Conservation (phyloP, 2,113 vertebrate species). For the Cepphus grylle region DNA sequence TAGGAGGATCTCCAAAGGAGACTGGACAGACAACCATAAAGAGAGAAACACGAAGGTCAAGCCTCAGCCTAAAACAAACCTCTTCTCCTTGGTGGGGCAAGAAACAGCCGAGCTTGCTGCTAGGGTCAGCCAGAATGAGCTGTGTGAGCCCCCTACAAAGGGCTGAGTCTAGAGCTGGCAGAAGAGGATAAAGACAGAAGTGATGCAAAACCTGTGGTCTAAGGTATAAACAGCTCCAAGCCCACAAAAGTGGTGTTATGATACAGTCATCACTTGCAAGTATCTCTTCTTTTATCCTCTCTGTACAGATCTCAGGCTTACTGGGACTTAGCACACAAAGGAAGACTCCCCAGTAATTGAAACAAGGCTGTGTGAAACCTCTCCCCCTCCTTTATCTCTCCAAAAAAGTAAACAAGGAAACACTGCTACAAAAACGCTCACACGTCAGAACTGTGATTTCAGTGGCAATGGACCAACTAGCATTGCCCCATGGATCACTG, state of each 20-base stretch:
- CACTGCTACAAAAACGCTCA: not conserved
- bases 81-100: not conserved
- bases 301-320: not conserved
- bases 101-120: not conserved
- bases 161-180: not conserved
- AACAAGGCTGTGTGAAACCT: not conserved
- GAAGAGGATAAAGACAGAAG: not conserved
- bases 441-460: not conserved
- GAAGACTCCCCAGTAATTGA: not conserved
- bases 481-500: not conserved
- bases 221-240: not conserved
- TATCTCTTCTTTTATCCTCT: not conserved
- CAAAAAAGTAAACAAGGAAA: not conserved
- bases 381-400: not conserved
- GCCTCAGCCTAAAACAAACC: not conserved
- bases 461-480: not conserved
- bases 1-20: not conserved
- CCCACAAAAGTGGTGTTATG: not conserved
- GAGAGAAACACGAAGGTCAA: not conserved
- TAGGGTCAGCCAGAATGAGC: not conserved
- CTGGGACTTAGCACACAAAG: not conserved
- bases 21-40: not conserved
- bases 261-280: not conserved
- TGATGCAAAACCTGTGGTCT: not conserved
- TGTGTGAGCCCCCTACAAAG: not conserved